These are phyloP conservation scores for Apotomis betuletana DNA, from an alignment of 2,888 invertebrate species.

Conservation along the genomic window DNA sequence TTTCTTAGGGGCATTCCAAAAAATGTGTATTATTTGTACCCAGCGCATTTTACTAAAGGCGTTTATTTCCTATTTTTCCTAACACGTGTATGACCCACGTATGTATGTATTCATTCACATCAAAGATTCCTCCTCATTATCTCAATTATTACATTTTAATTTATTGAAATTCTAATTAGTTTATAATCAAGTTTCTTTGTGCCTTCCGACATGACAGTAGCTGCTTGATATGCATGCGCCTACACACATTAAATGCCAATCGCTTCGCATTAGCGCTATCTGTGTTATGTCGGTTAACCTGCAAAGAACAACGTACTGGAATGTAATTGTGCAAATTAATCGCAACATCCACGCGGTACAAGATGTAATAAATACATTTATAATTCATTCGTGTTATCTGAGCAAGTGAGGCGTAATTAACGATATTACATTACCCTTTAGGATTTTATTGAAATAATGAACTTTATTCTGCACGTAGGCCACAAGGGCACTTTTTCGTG, in stretches of 20 bases:
- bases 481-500: no score
- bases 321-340: slow-evolving; percentile 22
- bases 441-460: no score
- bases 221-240: slow-evolving; percentile 3
- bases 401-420: not conserved
- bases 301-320: slow-evolving; percentile 12
- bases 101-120: no score
- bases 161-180: not conserved
- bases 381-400: not conserved
- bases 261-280: slow-evolving; percentile 24
- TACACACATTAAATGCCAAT: slow-evolving; percentile 13
- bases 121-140: no score
- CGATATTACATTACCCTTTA: no score
- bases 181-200: slow-evolving; percentile 3
- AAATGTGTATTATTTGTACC: no score
- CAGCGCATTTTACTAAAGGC: no score
- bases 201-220: slow-evolving; percentile 13
- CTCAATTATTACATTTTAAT: no score
- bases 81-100: no score
- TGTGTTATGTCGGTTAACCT: slow-evolving; percentile 17
- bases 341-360: slow-evolving; percentile 3
- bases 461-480: no score
- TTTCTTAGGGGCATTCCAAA: no score
- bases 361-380: not conserved
- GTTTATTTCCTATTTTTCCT: no score